These are phyloP conservation scores for Poeciliopsis occidentalis DNA, from an alignment of 2,113 vertebrate species.

Conservation along the genomic window DNA sequence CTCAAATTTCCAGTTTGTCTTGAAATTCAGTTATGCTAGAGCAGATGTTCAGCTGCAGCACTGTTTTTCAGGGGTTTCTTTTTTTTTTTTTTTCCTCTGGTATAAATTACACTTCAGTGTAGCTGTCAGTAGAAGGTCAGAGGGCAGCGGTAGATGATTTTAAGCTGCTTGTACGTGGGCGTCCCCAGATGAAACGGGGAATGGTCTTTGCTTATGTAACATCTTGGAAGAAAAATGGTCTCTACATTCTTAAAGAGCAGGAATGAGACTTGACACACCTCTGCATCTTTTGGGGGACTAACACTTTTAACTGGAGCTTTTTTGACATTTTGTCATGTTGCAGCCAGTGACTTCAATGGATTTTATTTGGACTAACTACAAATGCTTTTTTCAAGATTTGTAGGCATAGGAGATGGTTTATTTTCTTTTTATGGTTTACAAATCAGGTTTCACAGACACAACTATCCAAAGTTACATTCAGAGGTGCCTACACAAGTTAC, in stretches of 20 bases:
- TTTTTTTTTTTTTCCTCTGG: constrained; percentile 5
- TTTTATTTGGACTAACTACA: too few species aligned
- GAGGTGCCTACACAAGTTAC: too few species aligned
- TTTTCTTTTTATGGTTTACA: too few species aligned
- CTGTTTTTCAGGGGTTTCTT: constrained; percentile 8
- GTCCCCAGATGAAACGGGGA: constrained; percentile 29
- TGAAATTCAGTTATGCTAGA: neutral
- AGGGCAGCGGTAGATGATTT: constrained; percentile 27
- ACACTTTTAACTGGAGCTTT: too few species aligned
- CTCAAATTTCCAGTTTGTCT: neutral
- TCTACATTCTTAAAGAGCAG: neutral
- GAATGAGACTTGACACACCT: constrained; percentile 7
- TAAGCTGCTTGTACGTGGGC: constrained; percentile 25
- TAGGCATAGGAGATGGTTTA: too few species aligned
- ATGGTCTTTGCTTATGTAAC: constrained; percentile 26
- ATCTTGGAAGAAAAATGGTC: constrained; percentile 3
- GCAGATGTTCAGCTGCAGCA: neutral
- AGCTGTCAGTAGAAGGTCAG: constrained; percentile 39
- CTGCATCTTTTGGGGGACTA: constrained; percentile 3
- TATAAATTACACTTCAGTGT: constrained; percentile 26
- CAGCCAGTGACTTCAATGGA: too few species aligned
- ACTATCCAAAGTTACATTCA: too few species aligned
- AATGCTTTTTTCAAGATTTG: too few species aligned
- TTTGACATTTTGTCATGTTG: too few species aligned
- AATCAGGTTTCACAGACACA: too few species aligned